Percentiles rank a stretch among this genome's conserved stretches.
Evolutionary conservation across 2,113 vertebrate species (phyloP).

Genomic region (Nettapus auritus): DNA sequence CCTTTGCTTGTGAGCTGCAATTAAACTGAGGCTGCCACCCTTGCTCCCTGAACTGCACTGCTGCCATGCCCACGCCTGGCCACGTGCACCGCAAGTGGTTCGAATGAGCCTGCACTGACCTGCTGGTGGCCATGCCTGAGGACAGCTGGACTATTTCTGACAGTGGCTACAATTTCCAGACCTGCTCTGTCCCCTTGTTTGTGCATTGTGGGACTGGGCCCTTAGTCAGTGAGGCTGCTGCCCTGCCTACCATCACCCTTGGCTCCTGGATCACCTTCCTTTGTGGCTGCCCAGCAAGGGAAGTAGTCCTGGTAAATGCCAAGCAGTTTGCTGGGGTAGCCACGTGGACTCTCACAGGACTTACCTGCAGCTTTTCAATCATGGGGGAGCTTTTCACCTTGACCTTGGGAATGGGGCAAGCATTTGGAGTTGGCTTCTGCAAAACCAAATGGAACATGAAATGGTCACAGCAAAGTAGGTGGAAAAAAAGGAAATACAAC

Average conservation of each 20-base stretch:
- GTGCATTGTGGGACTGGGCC: neutral
- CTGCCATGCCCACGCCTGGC: neutral
- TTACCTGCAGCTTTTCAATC: slow-evolving; percentile 85
- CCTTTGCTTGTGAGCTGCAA: neutral
- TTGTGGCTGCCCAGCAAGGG: neutral
- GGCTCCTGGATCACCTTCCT: neutral
- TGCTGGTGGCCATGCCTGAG: neutral
- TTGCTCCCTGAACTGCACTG: neutral
- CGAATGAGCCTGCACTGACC: neutral
- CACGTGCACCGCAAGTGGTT: fast-evolving
- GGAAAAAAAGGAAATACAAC: neutral
- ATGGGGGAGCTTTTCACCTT: slow-evolving; percentile 83
- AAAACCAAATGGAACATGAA: slow-evolving; percentile 16
- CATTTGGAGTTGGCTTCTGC: slow-evolving; percentile 73
- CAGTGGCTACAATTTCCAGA: neutral
- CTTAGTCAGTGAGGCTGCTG: neutral
- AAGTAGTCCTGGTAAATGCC: neutral
- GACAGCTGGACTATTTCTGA: neutral
- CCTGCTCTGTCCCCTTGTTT: neutral
- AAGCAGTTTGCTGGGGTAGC: neutral
- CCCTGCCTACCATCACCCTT: neutral
- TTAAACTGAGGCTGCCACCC: neutral
- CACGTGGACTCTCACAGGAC: neutral
- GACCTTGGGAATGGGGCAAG: slow-evolving; percentile 69
- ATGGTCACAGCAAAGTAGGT: neutral